Percentiles rank a stretch among this genome's conserved stretches.
phyloP scores from a whole-genome alignment of 2,888 invertebrate genomes.

The Rotaria magnacalcarata region DNA sequence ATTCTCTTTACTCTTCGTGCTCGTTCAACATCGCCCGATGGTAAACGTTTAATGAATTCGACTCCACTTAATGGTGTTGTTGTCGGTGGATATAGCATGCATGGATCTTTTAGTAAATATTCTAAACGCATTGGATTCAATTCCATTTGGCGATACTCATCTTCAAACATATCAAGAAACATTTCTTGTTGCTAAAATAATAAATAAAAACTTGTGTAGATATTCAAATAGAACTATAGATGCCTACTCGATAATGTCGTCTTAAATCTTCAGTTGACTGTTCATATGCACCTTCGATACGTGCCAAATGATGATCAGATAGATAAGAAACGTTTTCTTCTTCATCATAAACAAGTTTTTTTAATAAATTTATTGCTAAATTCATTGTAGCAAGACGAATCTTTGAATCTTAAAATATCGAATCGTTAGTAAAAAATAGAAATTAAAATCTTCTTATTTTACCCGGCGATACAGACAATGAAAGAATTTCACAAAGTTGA shows the following conservation, averaged over 20 bases:
- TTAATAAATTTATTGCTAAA: constrained; percentile 74
- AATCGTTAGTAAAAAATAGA: too few relatives aligned
- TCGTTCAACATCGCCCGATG: constrained; percentile 81
- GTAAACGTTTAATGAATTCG: constrained; percentile 78
- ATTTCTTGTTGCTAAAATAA: constrained; percentile 78
- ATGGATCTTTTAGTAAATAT: constrained; percentile 91
- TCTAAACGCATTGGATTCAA: constrained; percentile 66
- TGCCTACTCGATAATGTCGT: constrained; percentile 77
- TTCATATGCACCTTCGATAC: constrained; percentile 70
- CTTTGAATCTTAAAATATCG: constrained; percentile 67
- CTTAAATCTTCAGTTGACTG: constrained; percentile 78
- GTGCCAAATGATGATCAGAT: constrained; percentile 68
- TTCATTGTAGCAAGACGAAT: constrained; percentile 87
- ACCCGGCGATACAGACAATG: not conserved
- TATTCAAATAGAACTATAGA: not conserved
- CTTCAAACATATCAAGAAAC: constrained; percentile 96
- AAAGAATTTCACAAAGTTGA: constrained; percentile 8
- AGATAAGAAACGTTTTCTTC: constrained; percentile 64
- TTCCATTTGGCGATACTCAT: constrained; percentile 72
- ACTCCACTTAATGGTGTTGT: constrained; percentile 92
- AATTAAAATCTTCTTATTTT: not conserved
- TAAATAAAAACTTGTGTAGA: not conserved
- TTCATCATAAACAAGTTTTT: constrained; percentile 65
- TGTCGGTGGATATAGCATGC: constrained; percentile 85
- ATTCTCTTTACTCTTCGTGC: constrained; percentile 59